These are phyloP conservation scores for Psittacula derbiana DNA, from an alignment of 2,797 vertebrate species.

Conservation along the genomic window DNA sequence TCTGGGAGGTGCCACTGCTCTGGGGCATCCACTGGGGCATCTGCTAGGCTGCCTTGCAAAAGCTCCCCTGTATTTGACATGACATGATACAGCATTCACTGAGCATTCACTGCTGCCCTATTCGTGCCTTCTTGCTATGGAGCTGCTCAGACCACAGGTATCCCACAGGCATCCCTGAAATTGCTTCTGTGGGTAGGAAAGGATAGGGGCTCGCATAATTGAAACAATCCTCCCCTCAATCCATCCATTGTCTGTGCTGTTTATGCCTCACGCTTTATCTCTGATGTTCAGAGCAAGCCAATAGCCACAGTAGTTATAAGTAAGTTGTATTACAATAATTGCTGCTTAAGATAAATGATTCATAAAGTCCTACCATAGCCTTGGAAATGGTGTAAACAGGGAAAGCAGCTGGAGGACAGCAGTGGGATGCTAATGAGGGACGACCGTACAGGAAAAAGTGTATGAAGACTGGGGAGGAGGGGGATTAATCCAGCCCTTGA, in stretches of 20 bases:
- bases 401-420: constrained; percentile 47
- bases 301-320: neutral
- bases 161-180: neutral
- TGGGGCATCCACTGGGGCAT: neutral
- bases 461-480: neutral
- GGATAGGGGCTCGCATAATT: neutral
- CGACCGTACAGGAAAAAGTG: neutral
- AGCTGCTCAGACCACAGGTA: neutral
- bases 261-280: neutral
- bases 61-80: neutral
- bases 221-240: neutral
- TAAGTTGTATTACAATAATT: constrained; percentile 32
- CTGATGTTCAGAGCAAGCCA: neutral
- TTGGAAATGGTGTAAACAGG: neutral
- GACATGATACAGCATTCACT: neutral
- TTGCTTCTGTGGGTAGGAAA: neutral
- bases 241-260: neutral
- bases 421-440: constrained; percentile 49
- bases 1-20: neutral
- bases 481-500: neutral
- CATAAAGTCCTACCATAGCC: neutral
- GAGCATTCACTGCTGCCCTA: neutral
- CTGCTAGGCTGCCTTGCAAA: neutral
- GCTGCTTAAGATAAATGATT: constrained; percentile 63
- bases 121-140: neutral